These are phyloP conservation scores for Harpalus rufipes DNA, from an alignment of 2,888 invertebrate genomes.

Conservation along the genomic window DNA sequence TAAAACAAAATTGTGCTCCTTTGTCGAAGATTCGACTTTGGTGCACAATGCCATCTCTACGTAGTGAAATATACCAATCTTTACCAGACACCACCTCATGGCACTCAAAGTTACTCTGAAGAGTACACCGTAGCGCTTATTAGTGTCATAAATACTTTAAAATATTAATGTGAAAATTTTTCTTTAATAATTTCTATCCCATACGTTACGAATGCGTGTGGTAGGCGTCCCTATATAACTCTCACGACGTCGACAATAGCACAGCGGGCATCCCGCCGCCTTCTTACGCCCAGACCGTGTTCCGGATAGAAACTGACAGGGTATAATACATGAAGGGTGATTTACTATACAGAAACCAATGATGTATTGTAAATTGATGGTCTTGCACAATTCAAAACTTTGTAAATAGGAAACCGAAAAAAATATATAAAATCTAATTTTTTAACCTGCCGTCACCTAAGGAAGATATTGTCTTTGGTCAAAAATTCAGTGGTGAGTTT, in stretches of 20 bases:
- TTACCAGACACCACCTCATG: too few species aligned
- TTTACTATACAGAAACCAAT: neutral
- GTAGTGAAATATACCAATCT: too few species aligned
- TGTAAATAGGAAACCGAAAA: neutral
- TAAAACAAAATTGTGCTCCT: too few species aligned
- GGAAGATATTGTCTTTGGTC: too few species aligned
- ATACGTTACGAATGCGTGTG: neutral
- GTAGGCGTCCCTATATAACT: neutral
- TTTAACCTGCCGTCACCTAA: too few species aligned
- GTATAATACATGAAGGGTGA: constrained; percentile 2
- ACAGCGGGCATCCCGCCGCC: neutral
- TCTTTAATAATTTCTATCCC: neutral
- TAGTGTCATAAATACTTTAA: too few species aligned
- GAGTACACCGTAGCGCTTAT: too few species aligned
- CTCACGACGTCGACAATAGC: neutral
- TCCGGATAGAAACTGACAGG: neutral
- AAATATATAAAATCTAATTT: neutral
- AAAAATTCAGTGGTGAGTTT: too few species aligned
- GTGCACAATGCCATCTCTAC: too few species aligned
- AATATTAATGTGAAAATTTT: neutral
- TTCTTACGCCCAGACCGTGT: constrained; percentile 1
- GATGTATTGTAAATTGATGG: neutral
- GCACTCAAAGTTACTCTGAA: too few species aligned
- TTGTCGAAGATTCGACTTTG: too few species aligned
- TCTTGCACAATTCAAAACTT: neutral